These are phyloP conservation scores for Pissodes strobi DNA, from an alignment of 1,140 invertebrate genomes.

Conservation along the genomic window DNA sequence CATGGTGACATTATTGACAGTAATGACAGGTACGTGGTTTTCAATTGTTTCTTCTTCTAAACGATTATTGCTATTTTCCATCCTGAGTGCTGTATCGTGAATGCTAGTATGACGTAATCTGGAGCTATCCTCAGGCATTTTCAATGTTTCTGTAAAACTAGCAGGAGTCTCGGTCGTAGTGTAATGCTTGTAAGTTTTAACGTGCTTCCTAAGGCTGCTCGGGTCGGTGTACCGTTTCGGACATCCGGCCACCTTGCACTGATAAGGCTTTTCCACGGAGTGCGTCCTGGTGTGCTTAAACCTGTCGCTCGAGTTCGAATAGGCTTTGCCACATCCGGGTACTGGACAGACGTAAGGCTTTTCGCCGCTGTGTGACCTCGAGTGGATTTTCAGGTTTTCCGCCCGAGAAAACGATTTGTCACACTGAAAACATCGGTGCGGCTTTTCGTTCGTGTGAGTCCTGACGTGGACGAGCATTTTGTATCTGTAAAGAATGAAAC, in stretches of 20 bases:
- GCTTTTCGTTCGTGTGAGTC: conserved; percentile 89
- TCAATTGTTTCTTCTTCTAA: conserved; percentile 12
- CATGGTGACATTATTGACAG: conserved; percentile 25
- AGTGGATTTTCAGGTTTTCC: conserved; percentile 89
- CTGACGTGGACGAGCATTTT: conserved; percentile 90
- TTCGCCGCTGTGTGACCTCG: conserved; percentile 85
- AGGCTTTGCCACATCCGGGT: conserved; percentile 83
- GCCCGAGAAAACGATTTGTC: conserved; percentile 86
- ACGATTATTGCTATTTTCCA: neutral
- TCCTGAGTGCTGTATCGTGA: neutral
- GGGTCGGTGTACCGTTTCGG: conserved; percentile 88
- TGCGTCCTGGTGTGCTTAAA: conserved; percentile 90
- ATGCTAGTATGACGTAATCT: too few relatives aligned
- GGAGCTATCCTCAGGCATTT: too few relatives aligned
- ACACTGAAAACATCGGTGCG: conserved; percentile 81
- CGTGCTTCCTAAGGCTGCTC: conserved; percentile 84
- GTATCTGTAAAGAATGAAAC: too few relatives aligned
- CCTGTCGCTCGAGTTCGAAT: conserved; percentile 86
- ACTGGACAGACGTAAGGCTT: conserved; percentile 84
- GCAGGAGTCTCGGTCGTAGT: conserved; percentile 44
- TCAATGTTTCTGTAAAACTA: neutral
- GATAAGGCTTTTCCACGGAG: conserved; percentile 81
- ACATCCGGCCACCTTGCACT: conserved; percentile 82
- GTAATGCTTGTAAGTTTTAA: conserved; percentile 82
- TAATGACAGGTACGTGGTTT: conserved; percentile 24